A percentile compares a stretch with the other conserved stretches of the same genome.
Evolutionary conservation across 2,797 vertebrate species (phyloP).

Genomic region (Argentina silus): DNA sequence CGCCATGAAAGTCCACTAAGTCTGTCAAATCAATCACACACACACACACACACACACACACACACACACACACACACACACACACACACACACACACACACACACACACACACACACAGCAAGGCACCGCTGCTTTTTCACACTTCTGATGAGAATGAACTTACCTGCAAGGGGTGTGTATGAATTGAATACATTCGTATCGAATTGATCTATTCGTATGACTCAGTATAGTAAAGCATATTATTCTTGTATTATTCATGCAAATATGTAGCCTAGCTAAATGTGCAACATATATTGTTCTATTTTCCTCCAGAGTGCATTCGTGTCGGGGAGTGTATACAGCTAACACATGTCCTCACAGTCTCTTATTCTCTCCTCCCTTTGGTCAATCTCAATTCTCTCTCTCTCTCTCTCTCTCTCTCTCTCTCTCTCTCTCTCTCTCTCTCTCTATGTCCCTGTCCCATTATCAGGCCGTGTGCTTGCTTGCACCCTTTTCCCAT

Average conservation of each 20-base stretch:
- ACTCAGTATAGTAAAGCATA: neutral
- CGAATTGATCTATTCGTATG: neutral
- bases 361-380: constrained; percentile 85
- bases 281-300: too few relatives aligned
- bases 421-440: constrained; percentile 38
- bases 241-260: constrained; percentile 7
- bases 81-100: too few relatives aligned
- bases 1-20: constrained; percentile 91
- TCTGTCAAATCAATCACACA: constrained; percentile 92
- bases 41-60: too few relatives aligned
- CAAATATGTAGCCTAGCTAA: neutral
- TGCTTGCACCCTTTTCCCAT: constrained; percentile 81
- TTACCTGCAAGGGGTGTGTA: constrained; percentile 62
- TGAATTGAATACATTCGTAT: neutral
- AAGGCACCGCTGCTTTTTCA: constrained; percentile 74
- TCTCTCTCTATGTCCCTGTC: constrained; percentile 54
- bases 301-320: constrained; percentile 42
- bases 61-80: too few relatives aligned
- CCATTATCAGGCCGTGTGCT: constrained; percentile 86
- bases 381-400: constrained; percentile 80
- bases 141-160: constrained; percentile 72
- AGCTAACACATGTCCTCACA: constrained; percentile 60
- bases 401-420: constrained; percentile 75
- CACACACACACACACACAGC: constrained; percentile 44
- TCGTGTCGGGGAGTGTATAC: neutral